Evolutionary conservation across 2,797 vertebrate species (phyloP).

Genomic region (Myotis findleyi): DNA sequence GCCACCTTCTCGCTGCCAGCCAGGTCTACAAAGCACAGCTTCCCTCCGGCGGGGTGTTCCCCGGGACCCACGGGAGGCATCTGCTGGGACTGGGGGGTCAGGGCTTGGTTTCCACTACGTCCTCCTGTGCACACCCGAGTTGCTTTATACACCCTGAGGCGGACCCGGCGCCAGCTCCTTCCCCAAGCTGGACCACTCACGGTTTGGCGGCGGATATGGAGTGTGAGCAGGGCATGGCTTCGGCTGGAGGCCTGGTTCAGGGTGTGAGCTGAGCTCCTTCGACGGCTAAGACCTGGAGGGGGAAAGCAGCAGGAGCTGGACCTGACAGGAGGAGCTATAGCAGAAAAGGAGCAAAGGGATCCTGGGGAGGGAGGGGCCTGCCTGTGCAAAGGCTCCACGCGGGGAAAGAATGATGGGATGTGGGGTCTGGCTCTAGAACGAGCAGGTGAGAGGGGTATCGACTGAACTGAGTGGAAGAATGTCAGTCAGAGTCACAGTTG

Average conservation of each 20-base stretch:
- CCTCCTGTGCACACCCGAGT: accelerated
- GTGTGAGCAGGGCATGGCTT: constrained; percentile 88
- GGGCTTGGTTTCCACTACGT: not conserved
- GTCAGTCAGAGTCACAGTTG: not conserved
- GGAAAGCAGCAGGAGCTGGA: not conserved
- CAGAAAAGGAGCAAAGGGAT: not conserved
- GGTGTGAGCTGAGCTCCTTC: constrained; percentile 85
- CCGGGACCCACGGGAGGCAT: not conserved
- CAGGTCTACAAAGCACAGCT: constrained; percentile 88
- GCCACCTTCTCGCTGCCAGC: constrained; percentile 88
- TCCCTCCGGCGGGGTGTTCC: constrained; percentile 71
- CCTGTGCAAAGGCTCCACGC: not conserved
- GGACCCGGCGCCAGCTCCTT: not conserved
- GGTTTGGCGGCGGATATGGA: constrained; percentile 70
- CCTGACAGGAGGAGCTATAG: accelerated
- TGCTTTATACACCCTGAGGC: not conserved
- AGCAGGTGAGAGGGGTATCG: not conserved
- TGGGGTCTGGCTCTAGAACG: not conserved
- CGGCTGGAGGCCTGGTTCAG: constrained; percentile 89
- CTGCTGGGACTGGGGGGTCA: constrained; percentile 44
- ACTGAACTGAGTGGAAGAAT: not conserved
- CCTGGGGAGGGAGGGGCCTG: not conserved
- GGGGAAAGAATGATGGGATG: too few species aligned
- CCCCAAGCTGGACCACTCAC: constrained; percentile 58
- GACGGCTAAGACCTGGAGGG: constrained; percentile 83